These are phyloP conservation scores for Excalfactoria chinensis DNA, from an alignment of 2,113 vertebrate genomes.

Conservation along the genomic window DNA sequence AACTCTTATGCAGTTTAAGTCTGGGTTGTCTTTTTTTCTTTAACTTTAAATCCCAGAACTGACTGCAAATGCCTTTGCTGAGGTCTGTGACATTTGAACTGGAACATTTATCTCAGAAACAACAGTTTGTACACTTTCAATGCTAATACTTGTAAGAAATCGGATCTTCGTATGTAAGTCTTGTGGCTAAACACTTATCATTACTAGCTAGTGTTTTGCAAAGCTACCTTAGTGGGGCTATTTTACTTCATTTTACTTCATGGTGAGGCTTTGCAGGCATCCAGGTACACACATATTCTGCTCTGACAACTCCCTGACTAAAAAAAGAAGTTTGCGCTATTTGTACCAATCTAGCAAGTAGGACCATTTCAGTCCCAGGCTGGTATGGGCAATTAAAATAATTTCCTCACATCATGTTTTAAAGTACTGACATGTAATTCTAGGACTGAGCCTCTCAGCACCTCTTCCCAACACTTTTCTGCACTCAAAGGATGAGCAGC, in stretches of 20 bases:
- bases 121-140: background rate
- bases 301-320: background rate
- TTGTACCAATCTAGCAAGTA: background rate
- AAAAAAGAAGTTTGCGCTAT: background rate
- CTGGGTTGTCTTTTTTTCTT: background rate
- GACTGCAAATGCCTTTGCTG: background rate
- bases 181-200: background rate
- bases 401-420: slow-evolving; percentile 46
- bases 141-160: background rate
- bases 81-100: slow-evolving; percentile 15
- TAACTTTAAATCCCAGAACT: background rate
- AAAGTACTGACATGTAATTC: slow-evolving; percentile 13
- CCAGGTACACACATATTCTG: background rate
- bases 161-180: background rate
- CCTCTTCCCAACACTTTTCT: background rate
- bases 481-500: slow-evolving; percentile 27
- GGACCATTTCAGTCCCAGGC: background rate
- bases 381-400: background rate
- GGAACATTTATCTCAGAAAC: slow-evolving; percentile 1
- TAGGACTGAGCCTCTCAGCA: slow-evolving; percentile 42
- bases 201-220: background rate
- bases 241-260: background rate
- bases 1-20: background rate
- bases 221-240: background rate
- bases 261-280: background rate